phyloP scores from a whole-genome alignment of 2,113 vertebrate genomes.

The Hydropotes inermis region DNA sequence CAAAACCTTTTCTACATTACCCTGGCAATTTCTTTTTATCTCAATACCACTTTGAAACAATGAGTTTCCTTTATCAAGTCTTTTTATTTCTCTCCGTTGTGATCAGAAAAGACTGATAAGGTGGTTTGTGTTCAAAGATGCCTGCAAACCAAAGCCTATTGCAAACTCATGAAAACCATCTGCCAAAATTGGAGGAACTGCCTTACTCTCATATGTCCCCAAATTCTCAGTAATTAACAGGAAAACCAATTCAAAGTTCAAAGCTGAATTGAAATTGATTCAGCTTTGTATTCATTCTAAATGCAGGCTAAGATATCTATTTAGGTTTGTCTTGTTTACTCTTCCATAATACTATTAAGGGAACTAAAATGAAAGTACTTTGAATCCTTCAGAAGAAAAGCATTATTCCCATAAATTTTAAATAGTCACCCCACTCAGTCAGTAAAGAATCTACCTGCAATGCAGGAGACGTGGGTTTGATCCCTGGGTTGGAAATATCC shows the following conservation, averaged over 20 bases:
- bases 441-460: neutral
- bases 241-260: constrained; percentile 4
- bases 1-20: neutral
- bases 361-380: constrained; percentile 14
- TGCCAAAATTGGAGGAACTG: neutral
- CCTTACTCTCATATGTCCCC: neutral
- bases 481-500: neutral
- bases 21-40: neutral
- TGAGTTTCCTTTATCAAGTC: neutral
- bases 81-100: neutral
- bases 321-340: neutral
- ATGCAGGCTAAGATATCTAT: neutral
- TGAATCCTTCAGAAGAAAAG: neutral
- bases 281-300: neutral
- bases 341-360: neutral
- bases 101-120: neutral
- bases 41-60: neutral
- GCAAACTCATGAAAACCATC: neutral
- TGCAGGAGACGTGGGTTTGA: neutral
- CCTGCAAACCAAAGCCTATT: neutral
- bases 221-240: neutral
- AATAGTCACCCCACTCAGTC: neutral
- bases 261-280: neutral
- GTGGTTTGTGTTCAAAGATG: neutral
- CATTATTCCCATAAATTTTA: neutral